These are phyloP conservation scores for Burhinus oedicnemus DNA, from an alignment of 2,113 vertebrate genomes.

Conservation along the genomic window DNA sequence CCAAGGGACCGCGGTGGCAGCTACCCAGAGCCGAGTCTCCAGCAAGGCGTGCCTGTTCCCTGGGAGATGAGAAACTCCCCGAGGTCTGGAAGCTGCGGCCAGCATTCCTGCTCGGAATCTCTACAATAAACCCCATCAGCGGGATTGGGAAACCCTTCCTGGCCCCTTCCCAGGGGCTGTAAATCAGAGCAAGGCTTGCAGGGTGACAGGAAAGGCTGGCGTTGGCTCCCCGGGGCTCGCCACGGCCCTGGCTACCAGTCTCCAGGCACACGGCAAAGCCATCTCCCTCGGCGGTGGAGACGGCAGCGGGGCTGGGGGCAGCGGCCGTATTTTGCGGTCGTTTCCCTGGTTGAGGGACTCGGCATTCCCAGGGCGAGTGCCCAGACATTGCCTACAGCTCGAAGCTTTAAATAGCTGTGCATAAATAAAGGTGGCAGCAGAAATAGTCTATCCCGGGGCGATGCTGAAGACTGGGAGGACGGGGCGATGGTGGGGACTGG, in stretches of 20 bases:
- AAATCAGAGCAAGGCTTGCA: background rate
- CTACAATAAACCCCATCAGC: background rate
- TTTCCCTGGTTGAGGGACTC: background rate
- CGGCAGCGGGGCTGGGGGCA: background rate
- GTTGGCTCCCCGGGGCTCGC: background rate
- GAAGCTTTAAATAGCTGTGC: background rate
- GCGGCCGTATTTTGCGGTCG: fast-evolving
- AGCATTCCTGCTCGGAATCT: background rate
- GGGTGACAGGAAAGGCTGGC: background rate
- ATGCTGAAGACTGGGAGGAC: background rate
- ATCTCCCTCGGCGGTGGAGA: fast-evolving
- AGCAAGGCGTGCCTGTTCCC: background rate
- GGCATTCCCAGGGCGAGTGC: background rate
- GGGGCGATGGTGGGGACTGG: background rate
- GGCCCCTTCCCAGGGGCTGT: background rate
- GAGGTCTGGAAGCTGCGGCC: background rate
- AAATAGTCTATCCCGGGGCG: background rate
- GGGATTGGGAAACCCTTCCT: background rate
- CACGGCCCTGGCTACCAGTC: background rate
- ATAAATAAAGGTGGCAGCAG: background rate
- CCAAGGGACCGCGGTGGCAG: background rate
- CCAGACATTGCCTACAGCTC: background rate
- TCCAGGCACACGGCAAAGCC: background rate
- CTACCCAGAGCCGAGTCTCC: background rate
- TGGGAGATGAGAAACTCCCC: background rate